phyloP scores from a whole-genome alignment of 2,113 vertebrate genomes.

The Typhlomys cinereus region DNA sequence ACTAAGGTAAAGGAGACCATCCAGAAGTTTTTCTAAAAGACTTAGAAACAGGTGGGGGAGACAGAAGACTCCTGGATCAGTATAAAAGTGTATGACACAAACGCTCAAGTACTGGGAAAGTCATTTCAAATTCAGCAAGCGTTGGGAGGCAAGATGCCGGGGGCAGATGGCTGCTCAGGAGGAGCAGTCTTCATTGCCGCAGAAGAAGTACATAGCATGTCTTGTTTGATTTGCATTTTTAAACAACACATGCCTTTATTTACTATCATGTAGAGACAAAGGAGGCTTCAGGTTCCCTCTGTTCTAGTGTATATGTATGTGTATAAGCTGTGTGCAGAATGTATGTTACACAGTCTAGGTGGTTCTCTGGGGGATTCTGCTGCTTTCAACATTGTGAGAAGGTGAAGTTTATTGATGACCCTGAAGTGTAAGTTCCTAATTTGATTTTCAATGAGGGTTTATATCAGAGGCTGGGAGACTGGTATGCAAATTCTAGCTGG shows the following conservation, averaged over 20 bases:
- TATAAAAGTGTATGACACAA: fast-evolving
- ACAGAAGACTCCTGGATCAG: not conserved
- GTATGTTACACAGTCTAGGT: not conserved
- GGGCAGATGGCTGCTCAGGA: constrained; percentile 39
- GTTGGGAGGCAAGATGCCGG: not conserved
- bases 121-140: not conserved
- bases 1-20: not conserved
- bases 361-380: not conserved
- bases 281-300: not conserved
- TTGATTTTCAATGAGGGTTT: not conserved
- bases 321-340: not conserved
- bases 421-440: not conserved
- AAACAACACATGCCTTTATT: constrained; percentile 72
- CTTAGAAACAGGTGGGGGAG: not conserved
- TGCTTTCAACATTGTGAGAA: not conserved
- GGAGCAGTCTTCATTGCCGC: constrained; percentile 31
- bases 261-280: constrained; percentile 55
- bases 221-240: constrained; percentile 60
- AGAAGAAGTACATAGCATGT: constrained; percentile 1
- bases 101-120: not conserved
- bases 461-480: not conserved
- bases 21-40: no score
- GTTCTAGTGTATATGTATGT: not conserved
- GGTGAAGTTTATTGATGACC: not conserved
- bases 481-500: not conserved